These are phyloP conservation scores for Oreochromis mossambicus DNA, from an alignment of 2,797 vertebrate genomes.

Conservation along the genomic window DNA sequence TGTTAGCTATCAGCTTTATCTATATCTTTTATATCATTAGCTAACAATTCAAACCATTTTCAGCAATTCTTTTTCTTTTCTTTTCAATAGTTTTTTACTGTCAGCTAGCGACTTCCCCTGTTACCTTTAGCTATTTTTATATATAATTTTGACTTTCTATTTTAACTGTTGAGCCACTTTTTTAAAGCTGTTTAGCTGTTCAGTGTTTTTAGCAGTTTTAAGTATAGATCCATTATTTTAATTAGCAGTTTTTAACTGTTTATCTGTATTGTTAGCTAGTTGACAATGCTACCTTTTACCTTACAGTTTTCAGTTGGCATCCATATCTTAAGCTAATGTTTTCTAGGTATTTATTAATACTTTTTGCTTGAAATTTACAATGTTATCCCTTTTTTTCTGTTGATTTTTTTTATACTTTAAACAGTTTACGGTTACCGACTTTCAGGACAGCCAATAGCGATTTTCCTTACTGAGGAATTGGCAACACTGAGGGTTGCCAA, in stretches of 20 bases:
- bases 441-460: too few species aligned
- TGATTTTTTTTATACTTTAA: background rate
- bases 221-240: background rate
- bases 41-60: background rate
- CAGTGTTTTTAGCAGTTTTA: background rate
- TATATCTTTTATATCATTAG: too few species aligned
- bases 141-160: background rate
- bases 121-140: background rate
- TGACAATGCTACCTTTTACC: background rate
- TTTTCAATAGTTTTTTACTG: background rate
- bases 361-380: background rate
- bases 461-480: too few species aligned
- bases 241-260: background rate
- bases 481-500: too few species aligned
- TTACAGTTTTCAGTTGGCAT: background rate
- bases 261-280: background rate
- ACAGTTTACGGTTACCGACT: background rate
- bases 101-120: background rate
- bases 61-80: background rate
- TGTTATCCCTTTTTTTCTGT: background rate
- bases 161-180: background rate
- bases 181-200: background rate
- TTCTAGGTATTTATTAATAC: background rate
- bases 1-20: background rate
- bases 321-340: background rate